phyloP scores from a whole-genome alignment of 2,888 invertebrate species.

The Rhimphoctona megacephalus region DNA sequence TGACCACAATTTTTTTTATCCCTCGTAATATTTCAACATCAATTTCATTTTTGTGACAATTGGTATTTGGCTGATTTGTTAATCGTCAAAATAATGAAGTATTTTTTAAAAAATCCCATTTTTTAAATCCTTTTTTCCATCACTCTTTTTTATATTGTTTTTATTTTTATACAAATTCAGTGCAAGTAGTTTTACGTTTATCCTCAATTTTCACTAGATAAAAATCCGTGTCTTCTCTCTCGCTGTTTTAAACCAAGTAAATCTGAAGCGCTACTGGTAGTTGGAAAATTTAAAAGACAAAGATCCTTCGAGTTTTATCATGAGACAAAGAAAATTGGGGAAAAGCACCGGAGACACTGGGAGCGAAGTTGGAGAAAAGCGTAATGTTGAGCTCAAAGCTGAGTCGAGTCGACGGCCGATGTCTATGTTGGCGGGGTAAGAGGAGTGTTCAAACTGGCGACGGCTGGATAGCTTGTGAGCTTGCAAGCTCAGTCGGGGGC shows the following conservation, averaged over 20 bases:
- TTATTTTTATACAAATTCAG: neutral
- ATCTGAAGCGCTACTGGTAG: neutral
- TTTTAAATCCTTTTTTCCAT: too few species aligned
- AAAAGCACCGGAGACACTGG: neutral
- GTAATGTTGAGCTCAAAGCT: slow-evolving; percentile 58
- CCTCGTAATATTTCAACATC: neutral
- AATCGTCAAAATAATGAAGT: too few species aligned
- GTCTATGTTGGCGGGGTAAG: neutral
- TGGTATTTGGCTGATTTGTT: too few species aligned
- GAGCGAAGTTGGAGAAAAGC: slow-evolving; percentile 51
- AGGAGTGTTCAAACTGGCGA: slow-evolving; percentile 28
- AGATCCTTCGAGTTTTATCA: slow-evolving; percentile 4
- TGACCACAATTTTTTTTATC: too few species aligned
- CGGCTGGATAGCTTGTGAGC: slow-evolving; percentile 65
- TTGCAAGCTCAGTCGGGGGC: slow-evolving; percentile 78
- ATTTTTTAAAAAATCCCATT: too few species aligned
- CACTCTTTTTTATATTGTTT: neutral
- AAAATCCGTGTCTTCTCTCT: neutral
- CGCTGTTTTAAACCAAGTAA: neutral
- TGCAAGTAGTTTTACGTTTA: too few species aligned
- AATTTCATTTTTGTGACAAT: too few species aligned
- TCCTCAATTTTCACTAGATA: neutral
- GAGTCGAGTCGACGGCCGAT: slow-evolving; percentile 27
- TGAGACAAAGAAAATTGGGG: slow-evolving; percentile 19
- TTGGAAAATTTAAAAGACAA: neutral